A percentile compares a stretch with the other conserved stretches of the same genome.
phyloP scores from a whole-genome alignment of 1,140 invertebrate species.

The Oppia nitens region DNA sequence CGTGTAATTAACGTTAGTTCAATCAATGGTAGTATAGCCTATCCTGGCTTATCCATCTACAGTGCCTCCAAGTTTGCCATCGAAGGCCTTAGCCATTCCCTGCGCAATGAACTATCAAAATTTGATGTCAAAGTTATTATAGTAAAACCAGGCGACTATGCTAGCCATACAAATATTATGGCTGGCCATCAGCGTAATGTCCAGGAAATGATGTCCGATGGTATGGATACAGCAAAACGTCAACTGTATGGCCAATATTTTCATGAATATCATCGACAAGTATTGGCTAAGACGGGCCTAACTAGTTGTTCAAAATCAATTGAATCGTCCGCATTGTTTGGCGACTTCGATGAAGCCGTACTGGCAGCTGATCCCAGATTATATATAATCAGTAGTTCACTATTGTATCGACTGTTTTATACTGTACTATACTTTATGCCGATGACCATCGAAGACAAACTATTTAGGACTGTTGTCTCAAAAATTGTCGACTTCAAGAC shows the following conservation, averaged over 20 bases:
- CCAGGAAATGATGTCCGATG: constrained; percentile 23
- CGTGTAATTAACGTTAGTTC: constrained; percentile 61
- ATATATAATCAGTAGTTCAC: constrained; percentile 7
- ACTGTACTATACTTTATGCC: neutral
- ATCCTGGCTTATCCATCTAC: constrained; percentile 55
- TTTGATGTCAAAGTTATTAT: constrained; percentile 29
- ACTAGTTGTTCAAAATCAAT: constrained; percentile 13
- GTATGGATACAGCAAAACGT: constrained; percentile 18
- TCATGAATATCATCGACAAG: constrained; percentile 15
- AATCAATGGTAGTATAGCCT: constrained; percentile 49
- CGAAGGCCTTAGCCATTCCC: constrained; percentile 29
- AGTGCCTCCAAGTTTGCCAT: constrained; percentile 60
- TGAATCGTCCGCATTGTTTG: constrained; percentile 16
- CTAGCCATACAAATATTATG: constrained; percentile 26
- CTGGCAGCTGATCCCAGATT: neutral
- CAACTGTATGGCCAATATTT: constrained; percentile 22
- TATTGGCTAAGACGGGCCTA: constrained; percentile 18
- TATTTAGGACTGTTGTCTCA: neutral
- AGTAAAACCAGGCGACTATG: constrained; percentile 31
- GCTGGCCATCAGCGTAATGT: constrained; percentile 13
- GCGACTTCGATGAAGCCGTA: constrained; percentile 17
- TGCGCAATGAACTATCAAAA: constrained; percentile 27
- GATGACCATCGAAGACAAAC: neutral
- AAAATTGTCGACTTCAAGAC: neutral
- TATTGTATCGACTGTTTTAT: constrained; percentile 2